These are phyloP conservation scores for Cydia splendana DNA, from an alignment of 1,140 invertebrate genomes.

Conservation along the genomic window DNA sequence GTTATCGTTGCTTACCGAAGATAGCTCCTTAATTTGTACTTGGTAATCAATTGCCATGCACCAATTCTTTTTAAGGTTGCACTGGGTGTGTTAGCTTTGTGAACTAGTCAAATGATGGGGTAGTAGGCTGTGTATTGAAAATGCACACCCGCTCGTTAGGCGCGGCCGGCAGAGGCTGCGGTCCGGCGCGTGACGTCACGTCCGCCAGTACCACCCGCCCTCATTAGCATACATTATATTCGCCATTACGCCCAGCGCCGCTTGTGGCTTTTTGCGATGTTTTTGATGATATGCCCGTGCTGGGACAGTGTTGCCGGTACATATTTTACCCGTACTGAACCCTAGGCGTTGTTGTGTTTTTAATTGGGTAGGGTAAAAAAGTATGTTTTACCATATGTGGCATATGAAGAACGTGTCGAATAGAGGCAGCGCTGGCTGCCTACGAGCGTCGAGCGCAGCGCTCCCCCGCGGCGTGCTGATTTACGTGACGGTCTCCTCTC, in stretches of 20 bases:
- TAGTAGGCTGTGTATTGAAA: slow-evolving; percentile 67
- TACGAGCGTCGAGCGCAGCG: slow-evolving; percentile 41
- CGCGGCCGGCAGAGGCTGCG: slow-evolving; percentile 64
- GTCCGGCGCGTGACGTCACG: slow-evolving; percentile 76
- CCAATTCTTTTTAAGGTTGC: slow-evolving; percentile 22
- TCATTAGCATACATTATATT: slow-evolving; percentile 79
- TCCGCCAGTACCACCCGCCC: slow-evolving; percentile 64
- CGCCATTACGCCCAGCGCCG: slow-evolving; percentile 67
- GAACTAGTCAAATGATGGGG: slow-evolving; percentile 38
- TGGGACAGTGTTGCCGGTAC: slow-evolving; percentile 42
- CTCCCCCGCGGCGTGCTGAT: slow-evolving; percentile 48
- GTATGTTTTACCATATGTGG: slow-evolving; percentile 12
- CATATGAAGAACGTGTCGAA: background rate
- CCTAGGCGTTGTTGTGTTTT: slow-evolving; percentile 34
- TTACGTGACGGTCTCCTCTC: slow-evolving; percentile 40
- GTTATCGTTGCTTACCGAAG: background rate
- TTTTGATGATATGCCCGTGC: slow-evolving; percentile 58
- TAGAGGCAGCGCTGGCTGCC: background rate
- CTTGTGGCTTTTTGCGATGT: slow-evolving; percentile 67
- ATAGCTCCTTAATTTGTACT: background rate
- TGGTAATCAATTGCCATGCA: slow-evolving; percentile 11
- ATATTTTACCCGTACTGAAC: slow-evolving; percentile 39
- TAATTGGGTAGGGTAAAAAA: slow-evolving; percentile 36
- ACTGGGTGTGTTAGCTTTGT: slow-evolving; percentile 35
- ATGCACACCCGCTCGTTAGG: slow-evolving; percentile 76